These are phyloP conservation scores for Phaenicophaeus curvirostris DNA, from an alignment of 2,797 vertebrate genomes.

Conservation along the genomic window DNA sequence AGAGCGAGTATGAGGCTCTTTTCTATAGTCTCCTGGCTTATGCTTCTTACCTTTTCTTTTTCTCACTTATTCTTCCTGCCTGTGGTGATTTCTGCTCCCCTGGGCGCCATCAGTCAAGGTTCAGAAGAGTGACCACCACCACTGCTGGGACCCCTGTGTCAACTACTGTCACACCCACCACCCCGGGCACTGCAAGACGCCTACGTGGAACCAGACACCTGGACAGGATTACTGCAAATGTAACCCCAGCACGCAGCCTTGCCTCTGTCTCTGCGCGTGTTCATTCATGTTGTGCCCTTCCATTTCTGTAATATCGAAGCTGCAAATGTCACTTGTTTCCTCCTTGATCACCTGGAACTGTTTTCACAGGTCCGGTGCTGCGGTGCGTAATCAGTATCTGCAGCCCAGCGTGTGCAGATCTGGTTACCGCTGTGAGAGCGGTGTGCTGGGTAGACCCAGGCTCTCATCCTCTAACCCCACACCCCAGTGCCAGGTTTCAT, in stretches of 20 bases:
- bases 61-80: not conserved
- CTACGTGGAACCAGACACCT: slow-evolving; percentile 88
- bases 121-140: slow-evolving; percentile 92
- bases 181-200: slow-evolving; percentile 85
- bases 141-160: slow-evolving; percentile 92
- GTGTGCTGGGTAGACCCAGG: not conserved
- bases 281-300: not conserved
- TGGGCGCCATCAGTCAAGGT: slow-evolving; percentile 85
- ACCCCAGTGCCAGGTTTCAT: not conserved
- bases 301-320: not conserved
- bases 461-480: not conserved
- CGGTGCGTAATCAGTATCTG: not conserved
- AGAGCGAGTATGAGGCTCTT: not conserved
- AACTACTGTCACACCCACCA: slow-evolving; percentile 89
- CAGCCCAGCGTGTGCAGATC: not conserved
- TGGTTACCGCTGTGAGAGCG: not conserved
- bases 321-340: not conserved
- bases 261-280: fast-evolving
- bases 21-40: not conserved
- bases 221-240: slow-evolving; percentile 94
- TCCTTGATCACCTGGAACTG: not conserved
- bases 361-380: not conserved
- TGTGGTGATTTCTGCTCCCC: not conserved
- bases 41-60: not conserved
- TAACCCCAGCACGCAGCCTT: slow-evolving; percentile 55